Evolutionary conservation across 1,140 invertebrate species (phyloP).

Genomic region (Platyura marginata): DNA sequence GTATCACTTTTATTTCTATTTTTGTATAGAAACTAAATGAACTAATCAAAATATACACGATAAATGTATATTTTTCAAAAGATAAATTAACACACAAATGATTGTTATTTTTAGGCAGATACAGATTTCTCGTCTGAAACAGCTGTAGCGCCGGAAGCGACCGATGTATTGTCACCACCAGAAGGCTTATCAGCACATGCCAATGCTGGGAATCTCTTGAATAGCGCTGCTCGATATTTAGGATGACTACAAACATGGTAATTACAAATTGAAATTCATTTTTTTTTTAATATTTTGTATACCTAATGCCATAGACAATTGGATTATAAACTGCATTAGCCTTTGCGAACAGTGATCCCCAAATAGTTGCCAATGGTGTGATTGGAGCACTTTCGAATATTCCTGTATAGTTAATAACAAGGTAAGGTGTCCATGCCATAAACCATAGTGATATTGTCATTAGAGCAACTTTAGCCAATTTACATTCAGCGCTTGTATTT

Average conservation of each 20-base stretch:
- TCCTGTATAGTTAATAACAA: slow-evolving; percentile 49
- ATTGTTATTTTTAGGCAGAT: background rate
- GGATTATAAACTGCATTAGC: slow-evolving; percentile 47
- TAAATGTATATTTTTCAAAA: background rate
- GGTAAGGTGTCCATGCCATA: slow-evolving; percentile 56
- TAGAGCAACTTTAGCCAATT: slow-evolving; percentile 46
- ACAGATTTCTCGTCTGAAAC: slow-evolving; percentile 32
- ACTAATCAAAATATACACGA: too few species aligned
- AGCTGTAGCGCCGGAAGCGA: slow-evolving; percentile 32
- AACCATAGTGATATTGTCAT: slow-evolving; percentile 58
- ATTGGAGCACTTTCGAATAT: slow-evolving; percentile 40
- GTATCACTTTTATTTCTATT: too few species aligned
- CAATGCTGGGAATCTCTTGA: slow-evolving; percentile 40
- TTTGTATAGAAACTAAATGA: too few species aligned
- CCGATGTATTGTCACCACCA: slow-evolving; percentile 31
- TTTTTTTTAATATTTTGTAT: slow-evolving; percentile 57
- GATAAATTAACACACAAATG: background rate
- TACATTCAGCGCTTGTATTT: slow-evolving; percentile 38
- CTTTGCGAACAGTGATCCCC: slow-evolving; percentile 47
- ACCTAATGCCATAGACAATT: slow-evolving; percentile 50
- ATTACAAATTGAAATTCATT: too few species aligned
- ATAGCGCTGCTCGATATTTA: slow-evolving; percentile 40
- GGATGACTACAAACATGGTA: too few species aligned
- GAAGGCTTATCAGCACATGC: slow-evolving; percentile 30
- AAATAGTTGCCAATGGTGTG: slow-evolving; percentile 43